phyloP scores from a whole-genome alignment of 2,888 invertebrate species.

The Cephus nigrinus region DNA sequence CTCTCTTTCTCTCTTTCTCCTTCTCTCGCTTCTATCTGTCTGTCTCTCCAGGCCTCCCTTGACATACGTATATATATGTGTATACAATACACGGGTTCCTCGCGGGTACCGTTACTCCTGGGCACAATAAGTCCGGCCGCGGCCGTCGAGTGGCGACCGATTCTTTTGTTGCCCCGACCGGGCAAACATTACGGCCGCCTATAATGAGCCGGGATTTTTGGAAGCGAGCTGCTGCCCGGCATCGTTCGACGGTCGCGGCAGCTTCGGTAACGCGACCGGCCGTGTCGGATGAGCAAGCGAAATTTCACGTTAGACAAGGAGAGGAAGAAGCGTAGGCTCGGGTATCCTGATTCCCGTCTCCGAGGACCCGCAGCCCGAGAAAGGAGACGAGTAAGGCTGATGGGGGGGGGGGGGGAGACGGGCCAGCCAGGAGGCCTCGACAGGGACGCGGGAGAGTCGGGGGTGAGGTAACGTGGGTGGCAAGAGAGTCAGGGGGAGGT shows the following conservation, averaged over 20 bases:
- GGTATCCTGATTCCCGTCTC: neutral
- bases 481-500: constrained; percentile 9
- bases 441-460: constrained; percentile 10
- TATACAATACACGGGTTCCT: constrained; percentile 27
- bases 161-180: constrained; percentile 31
- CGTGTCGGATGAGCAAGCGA: constrained; percentile 9
- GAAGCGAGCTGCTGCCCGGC: constrained; percentile 30
- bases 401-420: neutral
- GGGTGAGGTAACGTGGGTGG: constrained; percentile 6
- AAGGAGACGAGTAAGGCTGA: constrained; percentile 11
- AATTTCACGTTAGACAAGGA: constrained; percentile 3
- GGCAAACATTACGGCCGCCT: constrained; percentile 36
- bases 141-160: constrained; percentile 45
- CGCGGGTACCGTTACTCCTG: constrained; percentile 33
- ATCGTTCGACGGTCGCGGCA: neutral
- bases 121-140: constrained; percentile 46
- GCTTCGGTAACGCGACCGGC: constrained; percentile 2
- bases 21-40: neutral
- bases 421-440: neutral
- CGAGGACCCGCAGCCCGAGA: constrained; percentile 7
- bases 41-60: neutral
- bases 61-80: neutral
- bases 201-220: constrained; percentile 59
- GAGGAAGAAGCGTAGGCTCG: neutral
- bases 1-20: constrained; percentile 4